Base-by-base conservation (phyloP, 2,797 vertebrate species). In the Microctenopoma steveboyesi region DNA sequence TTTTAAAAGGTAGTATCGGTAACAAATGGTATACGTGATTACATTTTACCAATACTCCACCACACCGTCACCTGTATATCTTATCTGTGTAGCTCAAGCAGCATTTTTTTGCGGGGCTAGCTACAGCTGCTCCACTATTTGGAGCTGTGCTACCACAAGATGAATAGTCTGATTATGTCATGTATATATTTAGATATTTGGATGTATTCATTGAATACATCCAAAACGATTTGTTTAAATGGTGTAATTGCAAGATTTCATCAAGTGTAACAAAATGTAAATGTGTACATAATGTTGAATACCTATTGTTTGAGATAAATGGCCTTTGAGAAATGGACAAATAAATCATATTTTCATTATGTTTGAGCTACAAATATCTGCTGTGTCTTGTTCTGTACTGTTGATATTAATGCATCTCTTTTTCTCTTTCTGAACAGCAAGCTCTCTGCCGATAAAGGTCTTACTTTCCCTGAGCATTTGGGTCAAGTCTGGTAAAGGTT, bases 1-100 rank as follows among this genome's bases (percentile, higher is more conserved):
- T 96, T 95, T 95, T 96, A 95, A 98, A 35, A 98, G 97, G 97
- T 98, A 97, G 97, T 98, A 97, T 97, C 91, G 96, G 95, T 92
- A 91, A 76, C 85, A 94, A 95, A 94, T 93, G 91, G 95, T 96
- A 96, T 94, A 86, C 88, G 86, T 92, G 83, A 85, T 77, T 77
- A 47, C 77, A 63, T 87, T 91, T 81, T 80, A 81, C 84, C 88
- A 83, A 76, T 88, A 85, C 78, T 86, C 82, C 83, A 84, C 87
- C 63, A 76, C 88, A 91, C 52, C 67, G 68, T 59, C 76, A 78
- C 67, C 54, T 73, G 40, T 75, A 69, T 40, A 61, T 72, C 27
- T 64, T 63, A 64, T 60, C 74, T 64, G 45, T 47, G 3, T 37
- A 68, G 46, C 69, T 79, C 42, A 62, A 55, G 53, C 77, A 78